Evolutionary conservation across 1,140 invertebrate species (phyloP).

Genomic region (Scaptomyza montana): DNA sequence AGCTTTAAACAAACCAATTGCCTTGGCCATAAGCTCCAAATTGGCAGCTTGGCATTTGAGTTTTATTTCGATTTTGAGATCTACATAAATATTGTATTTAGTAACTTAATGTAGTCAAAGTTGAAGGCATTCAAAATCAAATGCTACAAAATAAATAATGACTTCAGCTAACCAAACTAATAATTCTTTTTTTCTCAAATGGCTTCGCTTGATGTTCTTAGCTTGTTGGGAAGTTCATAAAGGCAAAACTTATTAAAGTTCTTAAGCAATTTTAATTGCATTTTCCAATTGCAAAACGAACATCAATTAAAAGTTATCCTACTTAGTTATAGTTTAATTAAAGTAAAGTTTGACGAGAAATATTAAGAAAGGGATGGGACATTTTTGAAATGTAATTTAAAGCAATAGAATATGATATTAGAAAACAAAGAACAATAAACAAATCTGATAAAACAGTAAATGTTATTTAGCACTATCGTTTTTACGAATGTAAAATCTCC

Average conservation of each 20-base stretch:
- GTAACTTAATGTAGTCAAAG: slow-evolving; percentile 21
- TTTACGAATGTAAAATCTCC: slow-evolving; percentile 21
- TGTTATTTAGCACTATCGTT: slow-evolving; percentile 3
- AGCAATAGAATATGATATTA: slow-evolving; percentile 9
- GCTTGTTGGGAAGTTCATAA: slow-evolving; percentile 12
- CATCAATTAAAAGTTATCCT: slow-evolving; percentile 65
- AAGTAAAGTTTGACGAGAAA: background rate
- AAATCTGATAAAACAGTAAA: background rate
- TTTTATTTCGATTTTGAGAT: background rate
- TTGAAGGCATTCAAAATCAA: slow-evolving; percentile 1
- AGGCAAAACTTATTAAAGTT: slow-evolving; percentile 36
- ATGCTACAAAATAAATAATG: slow-evolving; percentile 10
- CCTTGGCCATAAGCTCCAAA: slow-evolving; percentile 45
- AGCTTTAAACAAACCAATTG: slow-evolving; percentile 23
- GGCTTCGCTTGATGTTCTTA: background rate
- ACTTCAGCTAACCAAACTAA: slow-evolving; percentile 6
- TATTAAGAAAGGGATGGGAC: background rate
- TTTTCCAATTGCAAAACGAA: slow-evolving; percentile 63
- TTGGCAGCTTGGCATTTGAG: slow-evolving; percentile 48
- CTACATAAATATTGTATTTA: slow-evolving; percentile 62
- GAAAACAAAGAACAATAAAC: background rate
- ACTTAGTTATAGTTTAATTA: slow-evolving; percentile 4
- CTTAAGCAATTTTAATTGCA: slow-evolving; percentile 61
- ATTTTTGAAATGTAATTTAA: background rate
- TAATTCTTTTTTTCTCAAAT: background rate